Evolutionary conservation across 1,140 invertebrate species (phyloP).

Genomic region (Melitaea cinxia): DNA sequence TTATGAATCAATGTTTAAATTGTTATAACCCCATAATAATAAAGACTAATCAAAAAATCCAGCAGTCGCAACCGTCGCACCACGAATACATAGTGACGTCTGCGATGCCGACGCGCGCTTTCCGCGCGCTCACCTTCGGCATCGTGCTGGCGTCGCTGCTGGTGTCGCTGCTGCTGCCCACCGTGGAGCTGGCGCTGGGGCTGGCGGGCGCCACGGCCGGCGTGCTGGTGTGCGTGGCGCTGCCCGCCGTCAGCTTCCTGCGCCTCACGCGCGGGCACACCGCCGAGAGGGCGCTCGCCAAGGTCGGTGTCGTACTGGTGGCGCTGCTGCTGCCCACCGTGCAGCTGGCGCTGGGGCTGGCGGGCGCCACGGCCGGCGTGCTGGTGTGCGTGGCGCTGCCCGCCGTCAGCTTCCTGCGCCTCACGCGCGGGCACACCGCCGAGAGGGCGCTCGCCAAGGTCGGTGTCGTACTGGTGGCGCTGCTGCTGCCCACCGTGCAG

Average conservation of each 20-base stretch:
- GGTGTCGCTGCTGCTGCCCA: slow-evolving; percentile 90
- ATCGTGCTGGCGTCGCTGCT: slow-evolving; percentile 90
- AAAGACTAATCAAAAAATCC: not conserved
- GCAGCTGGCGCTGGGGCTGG: slow-evolving; percentile 94
- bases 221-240: slow-evolving; percentile 95
- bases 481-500: slow-evolving; percentile 94
- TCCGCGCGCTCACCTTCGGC: slow-evolving; percentile 89
- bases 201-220: slow-evolving; percentile 97
- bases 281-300: slow-evolving; percentile 87
- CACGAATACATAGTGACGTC: slow-evolving; percentile 61
- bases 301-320: slow-evolving; percentile 87
- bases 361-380: slow-evolving; percentile 97
- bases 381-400: slow-evolving; percentile 96
- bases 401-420: slow-evolving; percentile 87
- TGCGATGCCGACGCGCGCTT: slow-evolving; percentile 89
- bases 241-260: slow-evolving; percentile 91
- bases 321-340: slow-evolving; percentile 93
- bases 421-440: slow-evolving; percentile 88
- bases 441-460: slow-evolving; percentile 88
- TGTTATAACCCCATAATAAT: too few species aligned
- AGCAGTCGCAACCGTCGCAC: slow-evolving; percentile 14
- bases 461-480: slow-evolving; percentile 87
- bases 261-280: slow-evolving; percentile 88
- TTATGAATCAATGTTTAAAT: too few species aligned
- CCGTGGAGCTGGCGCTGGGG: slow-evolving; percentile 96